phyloP scores from a whole-genome alignment of 2,888 invertebrate genomes.

The Parthenolecanium corni region DNA sequence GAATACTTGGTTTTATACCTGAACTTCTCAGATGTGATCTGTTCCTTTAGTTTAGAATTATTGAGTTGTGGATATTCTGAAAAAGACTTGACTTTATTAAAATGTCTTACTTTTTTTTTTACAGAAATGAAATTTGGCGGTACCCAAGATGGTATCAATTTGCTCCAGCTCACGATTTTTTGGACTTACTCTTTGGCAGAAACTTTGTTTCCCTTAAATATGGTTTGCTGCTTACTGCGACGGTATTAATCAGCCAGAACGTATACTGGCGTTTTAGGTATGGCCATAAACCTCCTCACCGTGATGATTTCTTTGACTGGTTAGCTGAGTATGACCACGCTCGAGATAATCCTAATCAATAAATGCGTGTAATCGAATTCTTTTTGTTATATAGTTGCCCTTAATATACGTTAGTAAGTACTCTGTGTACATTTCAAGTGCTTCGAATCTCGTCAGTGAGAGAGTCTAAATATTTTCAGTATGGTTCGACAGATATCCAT shows the following conservation, averaged over 20 bases:
- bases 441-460: no score
- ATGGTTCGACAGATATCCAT: no score
- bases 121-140: constrained; percentile 73
- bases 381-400: no score
- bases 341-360: neutral
- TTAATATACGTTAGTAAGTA: no score
- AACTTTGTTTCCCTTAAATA: neutral
- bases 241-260: neutral
- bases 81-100: no score
- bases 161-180: neutral
- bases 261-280: neutral
- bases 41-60: no score
- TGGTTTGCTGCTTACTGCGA: neutral
- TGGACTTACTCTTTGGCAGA: neutral
- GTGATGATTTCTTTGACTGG: neutral
- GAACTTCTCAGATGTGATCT: no score
- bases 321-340: neutral
- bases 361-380: neutral
- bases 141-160: constrained; percentile 42
- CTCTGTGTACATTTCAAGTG: no score
- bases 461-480: no score
- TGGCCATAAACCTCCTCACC: neutral
- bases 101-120: constrained; percentile 33
- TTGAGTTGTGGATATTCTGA: no score
- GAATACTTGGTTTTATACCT: no score